phyloP scores from a whole-genome alignment of 2,113 vertebrate species.

The Gila orcuttii region DNA sequence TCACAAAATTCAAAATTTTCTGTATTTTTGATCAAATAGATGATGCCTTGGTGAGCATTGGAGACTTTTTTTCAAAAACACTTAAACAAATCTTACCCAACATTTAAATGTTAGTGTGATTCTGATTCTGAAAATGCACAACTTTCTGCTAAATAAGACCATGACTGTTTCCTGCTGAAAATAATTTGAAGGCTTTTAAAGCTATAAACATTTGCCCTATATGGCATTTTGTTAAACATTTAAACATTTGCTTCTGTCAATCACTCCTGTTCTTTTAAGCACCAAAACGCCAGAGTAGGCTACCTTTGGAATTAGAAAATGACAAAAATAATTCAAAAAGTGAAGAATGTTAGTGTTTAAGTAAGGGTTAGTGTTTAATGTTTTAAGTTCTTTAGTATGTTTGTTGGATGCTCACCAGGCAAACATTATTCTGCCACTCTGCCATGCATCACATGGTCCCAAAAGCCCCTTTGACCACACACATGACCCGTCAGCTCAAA shows the following conservation, averaged over 20 bases:
- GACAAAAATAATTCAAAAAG: background rate
- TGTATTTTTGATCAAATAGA: background rate
- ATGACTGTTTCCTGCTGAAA: background rate
- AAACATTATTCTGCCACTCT: constrained; percentile 18
- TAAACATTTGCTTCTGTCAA: background rate
- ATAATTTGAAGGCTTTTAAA: background rate
- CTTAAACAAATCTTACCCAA: background rate
- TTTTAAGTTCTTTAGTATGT: background rate
- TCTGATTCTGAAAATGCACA: background rate
- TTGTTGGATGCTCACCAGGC: background rate
- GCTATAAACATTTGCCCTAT: background rate
- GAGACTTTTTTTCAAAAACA: background rate
- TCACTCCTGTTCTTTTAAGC: background rate
- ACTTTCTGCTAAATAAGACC: background rate
- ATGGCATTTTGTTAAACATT: background rate
- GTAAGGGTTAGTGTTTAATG: too few relatives aligned
- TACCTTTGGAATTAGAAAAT: background rate
- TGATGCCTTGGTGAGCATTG: background rate
- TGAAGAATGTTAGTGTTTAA: background rate
- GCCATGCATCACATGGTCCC: constrained; percentile 46
- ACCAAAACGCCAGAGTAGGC: too few relatives aligned
- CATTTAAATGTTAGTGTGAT: background rate
- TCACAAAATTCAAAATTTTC: background rate
- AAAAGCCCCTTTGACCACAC: constrained; percentile 37
- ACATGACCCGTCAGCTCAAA: background rate